Percentiles rank a stretch among this genome's conserved stretches.
These are phyloP conservation scores for Phyllotis vaccarum DNA, from an alignment of 2,797 vertebrate species.

Conservation along the genomic window DNA sequence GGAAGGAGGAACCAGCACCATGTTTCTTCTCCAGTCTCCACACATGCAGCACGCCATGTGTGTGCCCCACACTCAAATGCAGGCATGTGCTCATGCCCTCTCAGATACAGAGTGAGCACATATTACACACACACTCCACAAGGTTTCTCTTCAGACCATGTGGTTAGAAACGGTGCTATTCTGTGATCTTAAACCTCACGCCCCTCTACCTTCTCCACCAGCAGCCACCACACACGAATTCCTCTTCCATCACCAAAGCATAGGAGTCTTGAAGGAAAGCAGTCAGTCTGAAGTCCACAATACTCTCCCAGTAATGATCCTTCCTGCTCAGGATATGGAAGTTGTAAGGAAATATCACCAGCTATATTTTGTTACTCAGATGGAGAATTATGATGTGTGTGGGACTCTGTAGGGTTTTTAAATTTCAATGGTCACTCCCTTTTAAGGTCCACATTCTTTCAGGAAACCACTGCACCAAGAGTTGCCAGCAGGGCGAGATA, in stretches of 20 bases:
- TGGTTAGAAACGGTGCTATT: neutral
- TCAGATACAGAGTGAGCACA: neutral
- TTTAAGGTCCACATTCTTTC: neutral
- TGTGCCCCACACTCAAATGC: neutral
- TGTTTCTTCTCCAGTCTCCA: neutral
- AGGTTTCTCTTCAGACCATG: neutral
- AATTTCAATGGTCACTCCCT: neutral
- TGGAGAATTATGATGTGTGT: neutral
- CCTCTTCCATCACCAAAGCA: neutral
- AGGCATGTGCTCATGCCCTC: neutral
- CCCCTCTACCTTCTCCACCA: neutral
- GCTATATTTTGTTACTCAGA: conserved; percentile 1
- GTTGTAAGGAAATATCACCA: conserved; percentile 13
- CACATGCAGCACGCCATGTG: neutral
- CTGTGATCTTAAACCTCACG: neutral
- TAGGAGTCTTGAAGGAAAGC: neutral
- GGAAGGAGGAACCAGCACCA: neutral
- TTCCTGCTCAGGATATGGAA: neutral
- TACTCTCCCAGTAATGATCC: neutral
- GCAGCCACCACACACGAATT: neutral
- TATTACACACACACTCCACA: neutral
- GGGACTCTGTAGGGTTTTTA: neutral
- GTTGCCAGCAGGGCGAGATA: neutral
- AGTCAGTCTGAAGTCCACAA: neutral
- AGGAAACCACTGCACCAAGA: neutral